Evolutionary conservation across 2,888 invertebrate genomes (phyloP), one percentile per base, ranked within the genome.

Genomic region (Bellardia bayeri): DNA sequence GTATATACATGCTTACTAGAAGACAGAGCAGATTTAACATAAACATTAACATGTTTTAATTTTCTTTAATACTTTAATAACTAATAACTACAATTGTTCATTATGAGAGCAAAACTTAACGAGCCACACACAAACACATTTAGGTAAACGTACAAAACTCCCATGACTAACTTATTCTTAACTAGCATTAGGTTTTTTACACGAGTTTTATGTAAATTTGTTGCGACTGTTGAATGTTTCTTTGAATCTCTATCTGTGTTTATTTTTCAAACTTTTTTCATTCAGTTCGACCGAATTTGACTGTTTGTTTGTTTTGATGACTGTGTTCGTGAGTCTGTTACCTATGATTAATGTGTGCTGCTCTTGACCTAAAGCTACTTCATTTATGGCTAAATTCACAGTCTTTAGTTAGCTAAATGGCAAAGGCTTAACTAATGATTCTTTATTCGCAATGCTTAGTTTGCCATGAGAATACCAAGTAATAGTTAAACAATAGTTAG

Each of bases 341-440:
- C 42, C 42, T 54, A 83, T 71, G 76, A 84, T 84, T 84, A 78
- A 72, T 84, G 72, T 45, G n/a, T 71, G 54, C 4, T 40, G 66
- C 42, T 37, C 45, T 42, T 78, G 45, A 71, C 76, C 69, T 76
- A n/a, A 58, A 79, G 58, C 33, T 54, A 68, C 40, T 61, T 45
- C 14, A n/a, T 30, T 75, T n/a, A n/a, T n/a, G n/a, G n/a, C n/a
- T n/a, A n/a, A n/a, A n/a, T n/a, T n/a, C n/a, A n/a, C n/a, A n/a
- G n/a, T n/a, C n/a, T n/a, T n/a, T n/a, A n/a, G n/a, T n/a, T n/a
- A n/a, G n/a, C n/a, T n/a, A n/a, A n/a, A n/a, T n/a, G n/a, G n/a
- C n/a, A n/a, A n/a, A n/a, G n/a, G n/a, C n/a, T n/a, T n/a, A n/a
- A n/a, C n/a, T n/a, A n/a, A n/a, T n/a, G n/a, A n/a, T n/a, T n/a